Percentiles rank a stretch among this genome's conserved stretches.
These are phyloP conservation scores for Spialia ferax DNA, from an alignment of 2,888 invertebrate species.

Conservation along the genomic window DNA sequence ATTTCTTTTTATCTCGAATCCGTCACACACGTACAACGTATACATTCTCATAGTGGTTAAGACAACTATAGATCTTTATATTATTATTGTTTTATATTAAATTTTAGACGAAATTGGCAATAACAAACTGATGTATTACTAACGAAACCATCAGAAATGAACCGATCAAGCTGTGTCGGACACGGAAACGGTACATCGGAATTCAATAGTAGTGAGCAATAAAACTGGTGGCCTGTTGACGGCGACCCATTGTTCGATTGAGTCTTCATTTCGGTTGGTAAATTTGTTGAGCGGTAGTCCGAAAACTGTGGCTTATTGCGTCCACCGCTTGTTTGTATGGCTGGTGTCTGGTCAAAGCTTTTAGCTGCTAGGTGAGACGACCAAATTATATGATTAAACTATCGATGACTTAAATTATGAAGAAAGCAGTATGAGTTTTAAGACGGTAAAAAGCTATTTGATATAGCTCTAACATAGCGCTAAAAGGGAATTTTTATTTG, in stretches of 20 bases:
- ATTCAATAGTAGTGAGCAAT: slow-evolving; percentile 77
- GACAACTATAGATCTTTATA: too few species aligned
- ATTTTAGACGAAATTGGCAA: neutral
- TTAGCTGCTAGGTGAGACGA: neutral
- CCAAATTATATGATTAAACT: too few species aligned
- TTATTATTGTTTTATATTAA: too few species aligned
- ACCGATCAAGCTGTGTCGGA: slow-evolving; percentile 43
- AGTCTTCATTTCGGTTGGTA: slow-evolving; percentile 81
- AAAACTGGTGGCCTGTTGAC: slow-evolving; percentile 75
- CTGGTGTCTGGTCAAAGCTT: slow-evolving; percentile 5
- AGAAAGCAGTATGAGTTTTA: too few species aligned
- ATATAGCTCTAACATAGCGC: too few species aligned
- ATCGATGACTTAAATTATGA: too few species aligned
- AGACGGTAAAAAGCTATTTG: too few species aligned
- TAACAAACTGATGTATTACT: neutral
- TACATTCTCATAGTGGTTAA: too few species aligned
- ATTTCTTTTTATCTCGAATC: too few species aligned
- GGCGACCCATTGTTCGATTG: slow-evolving; percentile 60
- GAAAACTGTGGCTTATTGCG: slow-evolving; percentile 81
- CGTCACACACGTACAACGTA: too few species aligned
- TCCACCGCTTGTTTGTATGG: slow-evolving; percentile 69
- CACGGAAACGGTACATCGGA: slow-evolving; percentile 66
- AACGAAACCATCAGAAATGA: slow-evolving; percentile 29
- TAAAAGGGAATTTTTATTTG: too few species aligned
- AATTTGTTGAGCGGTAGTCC: slow-evolving; percentile 79